phyloP scores from a whole-genome alignment of 2,888 invertebrate species.

The Patella pellucida region DNA sequence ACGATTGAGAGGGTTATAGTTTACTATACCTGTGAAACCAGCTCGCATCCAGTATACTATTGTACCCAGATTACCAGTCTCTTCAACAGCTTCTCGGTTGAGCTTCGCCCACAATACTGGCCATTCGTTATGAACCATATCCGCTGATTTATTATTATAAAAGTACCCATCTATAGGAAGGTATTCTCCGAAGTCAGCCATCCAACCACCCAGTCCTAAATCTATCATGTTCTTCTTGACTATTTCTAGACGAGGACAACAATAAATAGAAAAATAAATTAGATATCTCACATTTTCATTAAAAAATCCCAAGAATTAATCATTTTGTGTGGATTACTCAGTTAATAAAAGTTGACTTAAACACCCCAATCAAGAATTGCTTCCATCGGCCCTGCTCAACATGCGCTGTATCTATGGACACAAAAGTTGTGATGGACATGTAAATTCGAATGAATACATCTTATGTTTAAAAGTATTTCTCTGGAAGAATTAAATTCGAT shows the following conservation, averaged over 20 bases:
- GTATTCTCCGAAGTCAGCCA: conserved; percentile 68
- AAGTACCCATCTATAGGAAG: conserved; percentile 52
- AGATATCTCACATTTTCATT: too few relatives aligned
- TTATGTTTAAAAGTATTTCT: too few relatives aligned
- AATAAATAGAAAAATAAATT: not conserved
- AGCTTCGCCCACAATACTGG: conserved; percentile 60
- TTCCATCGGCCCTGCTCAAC: too few relatives aligned
- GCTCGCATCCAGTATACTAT: conserved; percentile 64
- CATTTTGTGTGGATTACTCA: too few relatives aligned
- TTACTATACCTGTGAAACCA: conserved; percentile 53
- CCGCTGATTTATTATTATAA: conserved; percentile 42
- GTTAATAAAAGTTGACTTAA: too few relatives aligned
- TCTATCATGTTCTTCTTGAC: conserved; percentile 61
- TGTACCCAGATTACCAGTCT: conserved; percentile 56
- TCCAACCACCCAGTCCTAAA: conserved; percentile 65
- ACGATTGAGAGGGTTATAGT: too few relatives aligned
- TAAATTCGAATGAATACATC: too few relatives aligned
- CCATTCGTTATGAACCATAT: conserved; percentile 57
- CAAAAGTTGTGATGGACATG: too few relatives aligned
- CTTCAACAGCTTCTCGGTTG: conserved; percentile 60
- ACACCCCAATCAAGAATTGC: too few relatives aligned
- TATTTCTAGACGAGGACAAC: conserved; percentile 29
- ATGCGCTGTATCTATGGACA: too few relatives aligned
- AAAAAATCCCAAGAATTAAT: too few relatives aligned
- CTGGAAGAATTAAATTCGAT: too few relatives aligned